A percentile compares a stretch with the other conserved stretches of the same genome.
These are phyloP conservation scores for Trissoscelio sp. DNA, from an alignment of 2,888 invertebrate species.

Conservation along the genomic window DNA sequence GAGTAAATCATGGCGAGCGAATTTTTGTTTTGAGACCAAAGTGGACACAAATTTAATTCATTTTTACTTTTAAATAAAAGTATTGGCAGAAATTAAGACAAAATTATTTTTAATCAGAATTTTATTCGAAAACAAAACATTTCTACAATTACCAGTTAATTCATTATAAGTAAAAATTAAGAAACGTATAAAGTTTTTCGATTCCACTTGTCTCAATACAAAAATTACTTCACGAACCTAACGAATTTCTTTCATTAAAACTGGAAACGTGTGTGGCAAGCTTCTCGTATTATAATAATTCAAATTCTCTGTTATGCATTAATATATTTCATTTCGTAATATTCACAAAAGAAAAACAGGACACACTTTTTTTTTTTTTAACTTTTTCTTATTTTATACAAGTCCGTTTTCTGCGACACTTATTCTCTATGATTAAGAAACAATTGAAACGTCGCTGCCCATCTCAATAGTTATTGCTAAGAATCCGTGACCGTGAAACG, in stretches of 20 bases:
- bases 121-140: too few relatives aligned
- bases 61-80: too few relatives aligned
- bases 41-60: too few relatives aligned
- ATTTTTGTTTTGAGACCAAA: constrained; percentile 17
- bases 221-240: constrained; percentile 7
- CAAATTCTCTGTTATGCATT: constrained; percentile 11
- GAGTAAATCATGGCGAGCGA: background rate
- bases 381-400: constrained; percentile 68
- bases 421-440: constrained; percentile 58
- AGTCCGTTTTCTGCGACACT: constrained; percentile 60
- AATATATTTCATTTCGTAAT: constrained; percentile 63
- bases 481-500: constrained; percentile 3
- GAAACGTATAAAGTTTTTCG: too few relatives aligned
- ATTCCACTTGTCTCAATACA: constrained; percentile 8
- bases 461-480: constrained; percentile 55
- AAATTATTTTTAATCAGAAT: background rate
- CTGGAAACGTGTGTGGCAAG: background rate
- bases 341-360: constrained; percentile 70
- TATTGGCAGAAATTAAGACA: too few relatives aligned
- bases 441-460: constrained; percentile 37
- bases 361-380: constrained; percentile 51
- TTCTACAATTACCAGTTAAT: too few relatives aligned
- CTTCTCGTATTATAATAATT: background rate
- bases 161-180: too few relatives aligned
- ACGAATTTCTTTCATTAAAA: background rate